Conservation (phyloP, 2,797 vertebrate genomes). For the Sandelia bainsii region DNA sequence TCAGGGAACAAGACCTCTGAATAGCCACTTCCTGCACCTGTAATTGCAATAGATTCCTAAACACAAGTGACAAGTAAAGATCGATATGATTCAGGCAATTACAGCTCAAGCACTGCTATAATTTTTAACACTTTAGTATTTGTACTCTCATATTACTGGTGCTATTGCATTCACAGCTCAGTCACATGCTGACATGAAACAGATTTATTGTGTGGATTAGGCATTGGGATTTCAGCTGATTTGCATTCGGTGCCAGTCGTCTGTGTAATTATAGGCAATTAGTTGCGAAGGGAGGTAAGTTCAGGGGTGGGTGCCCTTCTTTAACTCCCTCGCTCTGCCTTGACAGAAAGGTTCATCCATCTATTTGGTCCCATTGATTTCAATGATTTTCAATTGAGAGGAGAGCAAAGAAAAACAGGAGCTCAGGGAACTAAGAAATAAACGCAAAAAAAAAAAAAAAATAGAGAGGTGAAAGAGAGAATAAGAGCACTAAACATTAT, state of each 20-base stretch:
- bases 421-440: constrained; percentile 8
- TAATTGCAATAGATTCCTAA: constrained; percentile 50
- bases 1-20: constrained; percentile 24
- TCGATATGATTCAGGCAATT: constrained; percentile 50
- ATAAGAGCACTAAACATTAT: constrained; percentile 12
- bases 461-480: not conserved
- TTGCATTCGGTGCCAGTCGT: constrained; percentile 64
- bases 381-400: constrained; percentile 57
- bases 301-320: constrained; percentile 74
- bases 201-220: constrained; percentile 46
- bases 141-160: constrained; percentile 27
- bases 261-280: constrained; percentile 79
- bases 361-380: constrained; percentile 75
- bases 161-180: constrained; percentile 16
- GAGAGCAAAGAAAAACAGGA: constrained; percentile 36
- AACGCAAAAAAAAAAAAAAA: constrained; percentile 6
- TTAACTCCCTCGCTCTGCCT: constrained; percentile 66
- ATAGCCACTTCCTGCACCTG: constrained; percentile 28
- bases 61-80: constrained; percentile 35
- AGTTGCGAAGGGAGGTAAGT: constrained; percentile 66
- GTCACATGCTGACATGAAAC: constrained; percentile 41
- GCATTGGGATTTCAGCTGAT: constrained; percentile 50
- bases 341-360: constrained; percentile 68
- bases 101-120: constrained; percentile 34
- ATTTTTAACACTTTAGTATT: constrained; percentile 32